Conservation (phyloP, 2,888 invertebrate genomes). For the Cephus sareptanus region DNA sequence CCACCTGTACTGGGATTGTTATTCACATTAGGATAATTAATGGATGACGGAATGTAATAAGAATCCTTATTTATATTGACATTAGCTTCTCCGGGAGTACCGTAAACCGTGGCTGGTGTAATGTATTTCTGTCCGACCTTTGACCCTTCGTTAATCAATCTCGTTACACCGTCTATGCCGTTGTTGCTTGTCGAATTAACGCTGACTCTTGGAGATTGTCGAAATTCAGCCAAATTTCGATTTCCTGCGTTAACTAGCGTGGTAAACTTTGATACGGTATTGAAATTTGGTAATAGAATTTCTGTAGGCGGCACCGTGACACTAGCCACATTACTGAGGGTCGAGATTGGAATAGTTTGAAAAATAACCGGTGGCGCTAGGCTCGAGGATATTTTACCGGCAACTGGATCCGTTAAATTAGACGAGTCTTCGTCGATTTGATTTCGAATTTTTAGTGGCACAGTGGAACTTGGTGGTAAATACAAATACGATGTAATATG, state of each 20-base stretch:
- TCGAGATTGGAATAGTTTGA: background rate
- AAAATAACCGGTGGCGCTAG: background rate
- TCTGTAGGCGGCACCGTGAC: slow-evolving; percentile 16
- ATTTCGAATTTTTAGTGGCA: slow-evolving; percentile 1
- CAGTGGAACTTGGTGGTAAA: slow-evolving; percentile 3
- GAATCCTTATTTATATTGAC: background rate
- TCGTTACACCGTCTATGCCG: no score
- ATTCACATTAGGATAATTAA: slow-evolving; percentile 1
- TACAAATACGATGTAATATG: slow-evolving; percentile 18
- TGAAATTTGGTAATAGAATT: slow-evolving; percentile 14
- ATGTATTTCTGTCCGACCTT: no score
- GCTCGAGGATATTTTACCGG: background rate
- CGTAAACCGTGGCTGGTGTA: slow-evolving; percentile 21
- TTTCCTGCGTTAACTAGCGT: no score
- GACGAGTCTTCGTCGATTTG: background rate
- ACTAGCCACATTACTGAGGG: slow-evolving; percentile 5
- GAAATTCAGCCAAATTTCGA: no score
- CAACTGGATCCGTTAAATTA: background rate
- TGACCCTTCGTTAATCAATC: no score
- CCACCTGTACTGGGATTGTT: background rate
- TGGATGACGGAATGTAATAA: background rate
- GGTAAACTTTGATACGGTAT: background rate
- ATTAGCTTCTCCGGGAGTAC: slow-evolving; percentile 14
- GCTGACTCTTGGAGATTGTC: no score
- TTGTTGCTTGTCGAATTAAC: no score